Base-by-base conservation (phyloP, 2,797 vertebrate species). In the Micropoecilia bifurca region DNA sequence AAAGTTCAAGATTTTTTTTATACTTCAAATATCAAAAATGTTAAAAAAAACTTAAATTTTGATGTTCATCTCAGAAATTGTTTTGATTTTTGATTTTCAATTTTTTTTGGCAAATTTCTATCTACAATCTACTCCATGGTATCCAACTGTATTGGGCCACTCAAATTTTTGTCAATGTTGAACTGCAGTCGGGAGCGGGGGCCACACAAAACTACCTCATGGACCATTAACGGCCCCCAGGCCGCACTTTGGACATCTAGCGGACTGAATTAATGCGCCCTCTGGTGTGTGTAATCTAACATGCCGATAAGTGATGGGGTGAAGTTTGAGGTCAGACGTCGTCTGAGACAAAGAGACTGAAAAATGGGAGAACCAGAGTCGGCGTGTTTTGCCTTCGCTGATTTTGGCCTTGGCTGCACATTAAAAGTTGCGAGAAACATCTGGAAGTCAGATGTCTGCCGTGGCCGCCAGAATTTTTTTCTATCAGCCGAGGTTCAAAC, bases 401-500 rank as follows among this genome's bases (percentile, higher is more conserved):
- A 84, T 76, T 77, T 77, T 80, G 74, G 59, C 68, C 55, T 83
- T 91, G 90, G 89, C 90, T 80, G 68, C 82, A 87, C 86, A 82
- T 89, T 33, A 88, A 78, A 91, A 78, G 69, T 55, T 10, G n/a
- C 79, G 79, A 57, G 25, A 80, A 88, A 94, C 94, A 95, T 95
- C 94, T 95, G 95, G 91, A 77, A 83, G 76, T 94, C 94, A 95
- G 92, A 94, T 95, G 95, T 91, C 61, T 63, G 75, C 79, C 71
- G 73, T 33, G 12, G 36, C 74, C 73, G 78, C 81, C 84, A 76
- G 88, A 71, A 84, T 63, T 74, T 75, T 76, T 46, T 69, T 68
- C 71, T 75, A 79, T 79, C 86, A 84, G 77, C 77, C 77, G 82
- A 85, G 80, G 77, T 81, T 79, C 57, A 79, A n/a, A 22, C 46